Percentiles rank a stretch among this genome's conserved stretches.
phyloP scores from a whole-genome alignment of 2,113 vertebrate genomes.

The Budorcas taxicolor region DNA sequence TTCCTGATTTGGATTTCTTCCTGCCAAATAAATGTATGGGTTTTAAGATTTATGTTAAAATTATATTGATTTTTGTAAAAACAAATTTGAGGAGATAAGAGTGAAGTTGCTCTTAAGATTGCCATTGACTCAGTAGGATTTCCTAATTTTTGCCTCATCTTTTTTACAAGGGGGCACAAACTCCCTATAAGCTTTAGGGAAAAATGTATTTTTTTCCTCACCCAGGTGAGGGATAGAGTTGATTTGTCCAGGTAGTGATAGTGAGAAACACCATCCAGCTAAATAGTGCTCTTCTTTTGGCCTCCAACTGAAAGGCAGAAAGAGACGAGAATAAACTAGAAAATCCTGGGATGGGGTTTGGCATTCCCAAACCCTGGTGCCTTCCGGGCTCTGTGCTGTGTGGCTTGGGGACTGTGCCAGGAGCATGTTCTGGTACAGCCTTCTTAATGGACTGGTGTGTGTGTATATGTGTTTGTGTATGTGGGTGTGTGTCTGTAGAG shows the following conservation, averaged over 20 bases:
- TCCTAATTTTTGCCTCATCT: neutral
- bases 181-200: neutral
- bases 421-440: neutral
- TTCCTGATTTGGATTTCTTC: neutral
- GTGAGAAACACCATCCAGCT: neutral
- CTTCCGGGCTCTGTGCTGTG: neutral
- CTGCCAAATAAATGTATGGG: neutral
- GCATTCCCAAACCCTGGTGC: neutral
- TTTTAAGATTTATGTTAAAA: slow-evolving; percentile 26
- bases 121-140: neutral
- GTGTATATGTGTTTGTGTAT: neutral
- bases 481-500: neutral
- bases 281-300: neutral
- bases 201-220: neutral
- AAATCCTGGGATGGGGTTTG: neutral
- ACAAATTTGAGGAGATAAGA: neutral
- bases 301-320: neutral
- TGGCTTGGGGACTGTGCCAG: neutral
- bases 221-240: neutral
- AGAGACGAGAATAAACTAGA: neutral
- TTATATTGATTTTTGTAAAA: slow-evolving; percentile 15
- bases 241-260: neutral
- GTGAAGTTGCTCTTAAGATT: neutral
- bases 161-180: neutral
- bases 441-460: neutral